These are phyloP conservation scores for Sitta europaea DNA, from an alignment of 2,113 vertebrate species.

Conservation along the genomic window DNA sequence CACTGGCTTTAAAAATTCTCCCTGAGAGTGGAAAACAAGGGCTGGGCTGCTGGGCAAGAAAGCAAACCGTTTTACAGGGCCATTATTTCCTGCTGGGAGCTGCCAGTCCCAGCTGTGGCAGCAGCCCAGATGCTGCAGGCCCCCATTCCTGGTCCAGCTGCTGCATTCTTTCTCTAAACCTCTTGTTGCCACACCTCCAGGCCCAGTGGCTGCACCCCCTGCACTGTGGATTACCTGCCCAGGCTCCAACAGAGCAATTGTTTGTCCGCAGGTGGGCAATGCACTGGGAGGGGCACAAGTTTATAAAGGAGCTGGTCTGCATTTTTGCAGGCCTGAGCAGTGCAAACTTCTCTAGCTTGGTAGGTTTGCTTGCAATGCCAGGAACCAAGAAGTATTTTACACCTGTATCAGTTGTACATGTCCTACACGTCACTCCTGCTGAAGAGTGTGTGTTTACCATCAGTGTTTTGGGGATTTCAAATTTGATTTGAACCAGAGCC, in stretches of 20 bases:
- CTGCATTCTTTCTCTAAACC: not conserved
- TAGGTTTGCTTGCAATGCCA: not conserved
- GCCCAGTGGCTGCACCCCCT: not conserved
- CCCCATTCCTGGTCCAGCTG: not conserved
- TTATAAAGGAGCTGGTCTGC: not conserved
- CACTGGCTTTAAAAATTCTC: not conserved
- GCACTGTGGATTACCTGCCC: not conserved
- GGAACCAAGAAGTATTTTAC: not conserved
- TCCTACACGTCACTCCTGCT: not conserved
- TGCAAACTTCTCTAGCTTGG: not conserved
- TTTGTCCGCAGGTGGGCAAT: not conserved
- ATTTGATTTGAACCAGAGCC: not conserved
- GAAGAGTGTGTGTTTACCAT: accelerated
- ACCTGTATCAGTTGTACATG: accelerated
- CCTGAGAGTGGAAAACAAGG: not conserved
- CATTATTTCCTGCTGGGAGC: not conserved
- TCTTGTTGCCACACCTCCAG: too few species aligned
- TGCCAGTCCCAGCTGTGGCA: not conserved
- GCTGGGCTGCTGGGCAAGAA: not conserved
- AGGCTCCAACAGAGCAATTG: accelerated
- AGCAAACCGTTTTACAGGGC: not conserved
- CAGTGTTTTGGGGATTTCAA: not conserved
- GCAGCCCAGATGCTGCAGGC: not conserved
- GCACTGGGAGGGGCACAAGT: not conserved
- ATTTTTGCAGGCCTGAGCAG: not conserved